A percentile compares a stretch with the other conserved stretches of the same genome.
phyloP scores from a whole-genome alignment of 2,888 invertebrate species.

The Athripsodes cinereus region DNA sequence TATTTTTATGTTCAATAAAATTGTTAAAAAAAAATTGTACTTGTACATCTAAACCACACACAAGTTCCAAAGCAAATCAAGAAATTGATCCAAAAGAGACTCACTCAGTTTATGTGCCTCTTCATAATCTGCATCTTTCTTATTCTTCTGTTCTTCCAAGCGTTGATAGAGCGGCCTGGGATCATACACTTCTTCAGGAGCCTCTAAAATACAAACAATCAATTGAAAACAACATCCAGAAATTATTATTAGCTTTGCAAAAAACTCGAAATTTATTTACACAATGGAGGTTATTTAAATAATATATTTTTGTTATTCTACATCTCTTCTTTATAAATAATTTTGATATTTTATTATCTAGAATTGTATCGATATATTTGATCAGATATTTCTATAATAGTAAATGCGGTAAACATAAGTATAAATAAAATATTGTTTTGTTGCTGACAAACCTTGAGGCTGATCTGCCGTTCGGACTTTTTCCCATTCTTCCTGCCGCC shows the following conservation, averaged over 20 bases:
- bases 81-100: no score
- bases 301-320: neutral
- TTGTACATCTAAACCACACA: no score
- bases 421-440: no score
- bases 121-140: slow-evolving; percentile 90
- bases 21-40: no score
- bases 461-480: slow-evolving; percentile 86
- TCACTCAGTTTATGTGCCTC: slow-evolving; percentile 94
- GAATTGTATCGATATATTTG: no score
- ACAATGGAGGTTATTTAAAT: neutral
- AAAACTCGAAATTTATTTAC: neutral
- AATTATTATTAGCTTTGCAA: no score
- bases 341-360: no score
- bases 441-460: slow-evolving; percentile 65
- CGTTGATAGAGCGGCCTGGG: slow-evolving; percentile 84
- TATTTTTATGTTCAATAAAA: no score
- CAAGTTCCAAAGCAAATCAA: no score
- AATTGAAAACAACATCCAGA: no score
- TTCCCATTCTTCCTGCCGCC: slow-evolving; percentile 95
- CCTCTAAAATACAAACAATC: slow-evolving; percentile 62
- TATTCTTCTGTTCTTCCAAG: slow-evolving; percentile 86
- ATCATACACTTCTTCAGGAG: slow-evolving; percentile 80
- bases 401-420: no score
- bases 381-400: no score
- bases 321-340: neutral